Evolutionary conservation across 2,797 vertebrate genomes (phyloP).

Genomic region (Meda fulgida): DNA sequence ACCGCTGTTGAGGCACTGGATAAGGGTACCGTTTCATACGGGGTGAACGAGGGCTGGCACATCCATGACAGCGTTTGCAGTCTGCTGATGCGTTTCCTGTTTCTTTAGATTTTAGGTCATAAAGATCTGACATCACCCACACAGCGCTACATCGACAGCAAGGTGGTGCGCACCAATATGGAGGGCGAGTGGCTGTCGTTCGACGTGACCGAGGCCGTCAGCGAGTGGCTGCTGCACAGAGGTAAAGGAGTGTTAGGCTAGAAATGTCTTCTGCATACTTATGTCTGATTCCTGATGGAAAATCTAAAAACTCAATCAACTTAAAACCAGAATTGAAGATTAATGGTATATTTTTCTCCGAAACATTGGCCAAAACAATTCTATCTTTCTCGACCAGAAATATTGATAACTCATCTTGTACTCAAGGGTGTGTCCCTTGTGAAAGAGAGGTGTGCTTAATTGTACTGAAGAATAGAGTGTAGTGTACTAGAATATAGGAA

Average conservation of each 20-base stretch:
- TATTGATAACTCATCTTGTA: not conserved
- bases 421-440: not conserved
- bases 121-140: constrained; percentile 91
- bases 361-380: too few species aligned
- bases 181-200: constrained; percentile 98
- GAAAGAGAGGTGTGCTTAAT: not conserved
- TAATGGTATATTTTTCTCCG: not conserved
- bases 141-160: constrained; percentile 96
- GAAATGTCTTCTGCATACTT: not conserved
- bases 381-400: not conserved
- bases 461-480: not conserved
- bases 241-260: constrained; percentile 72
- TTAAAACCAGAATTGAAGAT: not conserved
- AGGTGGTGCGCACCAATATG: constrained; percentile 91
- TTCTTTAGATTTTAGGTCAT: constrained; percentile 87
- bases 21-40: not conserved
- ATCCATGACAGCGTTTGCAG: not conserved
- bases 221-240: constrained; percentile 94
- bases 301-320: not conserved
- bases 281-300: not conserved
- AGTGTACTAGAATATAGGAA: not conserved
- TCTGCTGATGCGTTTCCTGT: constrained; percentile 55
- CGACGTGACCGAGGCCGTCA: constrained; percentile 93
- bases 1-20: constrained; percentile 22
- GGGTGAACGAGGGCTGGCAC: constrained; percentile 1